Percentiles rank a stretch among this genome's conserved stretches.
Conservation (phyloP, 1,140 invertebrate species). For the Cydia strobilella region DNA sequence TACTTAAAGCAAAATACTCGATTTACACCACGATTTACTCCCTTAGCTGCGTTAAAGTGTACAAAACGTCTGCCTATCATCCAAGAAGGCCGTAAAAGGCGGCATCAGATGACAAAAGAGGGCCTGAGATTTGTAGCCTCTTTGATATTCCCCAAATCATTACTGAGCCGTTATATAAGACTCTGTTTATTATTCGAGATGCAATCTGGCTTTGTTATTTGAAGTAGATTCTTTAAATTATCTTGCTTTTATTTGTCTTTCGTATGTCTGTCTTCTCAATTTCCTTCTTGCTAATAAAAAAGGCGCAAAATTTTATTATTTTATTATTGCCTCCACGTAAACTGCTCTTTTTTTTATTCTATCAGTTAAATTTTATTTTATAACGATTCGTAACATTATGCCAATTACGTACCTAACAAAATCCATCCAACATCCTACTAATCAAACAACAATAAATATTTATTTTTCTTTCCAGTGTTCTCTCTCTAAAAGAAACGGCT, state of each 20-base stretch:
- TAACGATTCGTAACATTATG: too few relatives aligned
- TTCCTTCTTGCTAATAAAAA: neutral
- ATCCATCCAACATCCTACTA: too few relatives aligned
- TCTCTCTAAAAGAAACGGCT: neutral
- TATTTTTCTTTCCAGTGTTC: neutral
- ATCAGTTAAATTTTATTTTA: too few relatives aligned
- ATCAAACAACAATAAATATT: too few relatives aligned
- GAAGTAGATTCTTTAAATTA: neutral
- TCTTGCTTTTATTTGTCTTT: neutral
- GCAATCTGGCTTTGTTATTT: conserved; percentile 11
- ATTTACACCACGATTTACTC: neutral
- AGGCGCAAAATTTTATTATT: too few relatives aligned
- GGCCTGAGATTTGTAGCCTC: conserved; percentile 9
- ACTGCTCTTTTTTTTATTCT: too few relatives aligned
- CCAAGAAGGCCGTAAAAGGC: neutral
- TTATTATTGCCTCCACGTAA: too few relatives aligned
- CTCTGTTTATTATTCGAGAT: neutral
- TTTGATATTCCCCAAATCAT: conserved; percentile 10
- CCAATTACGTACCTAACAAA: too few relatives aligned
- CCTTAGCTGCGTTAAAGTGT: neutral
- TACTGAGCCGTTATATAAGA: conserved; percentile 4
- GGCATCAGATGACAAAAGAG: conserved; percentile 7
- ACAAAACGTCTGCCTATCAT: conserved; percentile 7
- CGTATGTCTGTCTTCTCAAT: neutral
- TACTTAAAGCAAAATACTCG: neutral